These are phyloP conservation scores for Phoxinus dragarum DNA, from an alignment of 2,797 vertebrate species.

Conservation along the genomic window DNA sequence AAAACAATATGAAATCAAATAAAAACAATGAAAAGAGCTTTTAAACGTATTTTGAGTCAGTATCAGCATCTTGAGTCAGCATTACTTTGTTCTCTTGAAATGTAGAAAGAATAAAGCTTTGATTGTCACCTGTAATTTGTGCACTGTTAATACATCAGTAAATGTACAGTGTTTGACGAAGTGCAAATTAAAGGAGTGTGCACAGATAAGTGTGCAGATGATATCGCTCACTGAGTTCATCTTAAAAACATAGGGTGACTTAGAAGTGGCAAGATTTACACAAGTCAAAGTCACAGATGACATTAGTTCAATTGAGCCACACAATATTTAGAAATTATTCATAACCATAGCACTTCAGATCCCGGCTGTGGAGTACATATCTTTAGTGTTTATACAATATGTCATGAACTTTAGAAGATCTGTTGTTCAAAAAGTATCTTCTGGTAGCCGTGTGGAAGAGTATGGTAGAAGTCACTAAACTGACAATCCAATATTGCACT, in stretches of 20 bases:
- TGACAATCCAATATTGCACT: conserved; percentile 99
- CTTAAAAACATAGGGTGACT: not conserved
- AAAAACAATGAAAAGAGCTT: conserved; percentile 68
- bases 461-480: conserved; percentile 98
- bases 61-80: conserved; percentile 1
- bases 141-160: not conserved
- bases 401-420: conserved; percentile 87
- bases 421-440: conserved; percentile 99
- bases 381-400: conserved; percentile 15
- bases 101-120: conserved; percentile 44
- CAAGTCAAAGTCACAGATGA: not conserved
- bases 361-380: not conserved
- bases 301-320: not conserved
- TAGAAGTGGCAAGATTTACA: not conserved
- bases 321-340: not conserved
- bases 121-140: conserved; percentile 29
- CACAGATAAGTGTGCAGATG: not conserved
- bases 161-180: not conserved
- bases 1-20: not conserved
- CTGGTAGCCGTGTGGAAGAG: conserved; percentile 93
- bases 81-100: conserved; percentile 26
- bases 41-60: conserved; percentile 3
- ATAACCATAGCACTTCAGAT: conserved; percentile 24
- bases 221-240: not conserved
- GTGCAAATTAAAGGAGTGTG: not conserved